phyloP scores from a whole-genome alignment of 2,797 vertebrate genomes.

The Limosa lapponica region DNA sequence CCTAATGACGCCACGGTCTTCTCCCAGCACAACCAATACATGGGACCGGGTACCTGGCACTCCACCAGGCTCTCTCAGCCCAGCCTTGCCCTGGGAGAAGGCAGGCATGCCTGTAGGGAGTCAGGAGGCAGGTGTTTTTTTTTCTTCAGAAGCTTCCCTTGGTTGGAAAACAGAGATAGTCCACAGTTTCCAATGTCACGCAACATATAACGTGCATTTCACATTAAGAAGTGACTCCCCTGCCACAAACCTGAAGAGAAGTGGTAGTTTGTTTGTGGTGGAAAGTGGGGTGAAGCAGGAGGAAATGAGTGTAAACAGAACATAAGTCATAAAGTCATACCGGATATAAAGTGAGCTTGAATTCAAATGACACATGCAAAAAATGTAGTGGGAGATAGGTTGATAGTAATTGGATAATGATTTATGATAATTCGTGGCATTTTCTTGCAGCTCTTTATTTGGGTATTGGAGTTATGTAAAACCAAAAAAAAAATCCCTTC shows the following conservation, averaged over 20 bases:
- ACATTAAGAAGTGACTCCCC: background rate
- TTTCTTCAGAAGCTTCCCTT: background rate
- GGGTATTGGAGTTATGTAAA: background rate
- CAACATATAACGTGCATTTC: background rate
- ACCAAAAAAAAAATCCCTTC: background rate
- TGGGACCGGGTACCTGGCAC: fast-evolving
- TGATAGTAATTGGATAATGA: background rate
- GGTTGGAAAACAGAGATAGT: background rate
- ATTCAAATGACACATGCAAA: background rate
- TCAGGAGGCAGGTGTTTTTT: background rate
- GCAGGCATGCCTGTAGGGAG: background rate
- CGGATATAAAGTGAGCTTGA: background rate
- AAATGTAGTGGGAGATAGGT: fast-evolving
- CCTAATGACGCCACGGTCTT: background rate
- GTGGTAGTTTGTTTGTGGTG: background rate
- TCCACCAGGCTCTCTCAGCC: background rate
- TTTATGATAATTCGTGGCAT: background rate
- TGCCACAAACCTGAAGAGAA: background rate
- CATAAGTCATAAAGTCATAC: background rate
- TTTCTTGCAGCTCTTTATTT: background rate
- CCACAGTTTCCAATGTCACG: background rate
- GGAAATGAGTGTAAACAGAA: background rate
- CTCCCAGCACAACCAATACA: background rate
- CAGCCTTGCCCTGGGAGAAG: background rate
- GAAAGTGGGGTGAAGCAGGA: background rate